Conservation (phyloP, 37 sponge, comb jelly and placozoan genomes). For the Oopsacas minuta region DNA sequence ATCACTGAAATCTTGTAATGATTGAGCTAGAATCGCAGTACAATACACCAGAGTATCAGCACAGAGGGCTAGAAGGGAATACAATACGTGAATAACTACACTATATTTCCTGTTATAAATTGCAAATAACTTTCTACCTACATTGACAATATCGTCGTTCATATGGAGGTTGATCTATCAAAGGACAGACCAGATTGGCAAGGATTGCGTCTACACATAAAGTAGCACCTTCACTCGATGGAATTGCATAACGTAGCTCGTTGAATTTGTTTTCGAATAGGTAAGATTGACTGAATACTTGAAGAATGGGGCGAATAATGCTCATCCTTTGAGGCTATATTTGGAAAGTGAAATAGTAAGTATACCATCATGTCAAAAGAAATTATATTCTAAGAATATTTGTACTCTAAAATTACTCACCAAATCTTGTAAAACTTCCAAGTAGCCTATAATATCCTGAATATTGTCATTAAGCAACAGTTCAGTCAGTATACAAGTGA, state of each 20-base stretch:
- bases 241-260: neutral
- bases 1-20: conserved; percentile 9
- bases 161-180: too few relatives aligned
- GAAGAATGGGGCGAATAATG: neutral
- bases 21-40: neutral
- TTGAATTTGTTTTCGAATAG: neutral
- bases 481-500: neutral
- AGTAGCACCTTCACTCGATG: neutral
- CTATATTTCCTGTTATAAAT: neutral
- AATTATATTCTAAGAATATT: too few relatives aligned
- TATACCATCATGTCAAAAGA: too few relatives aligned
- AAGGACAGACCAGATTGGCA: neutral
- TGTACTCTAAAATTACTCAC: too few relatives aligned
- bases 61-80: neutral
- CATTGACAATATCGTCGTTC: neutral
- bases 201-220: neutral
- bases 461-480: neutral
- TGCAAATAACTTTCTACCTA: neutral
- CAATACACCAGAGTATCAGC: neutral
- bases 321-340: neutral
- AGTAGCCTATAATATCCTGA: too few relatives aligned
- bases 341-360: too few relatives aligned
- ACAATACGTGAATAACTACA: neutral
- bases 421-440: too few relatives aligned
- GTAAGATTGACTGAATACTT: neutral